Evolutionary conservation across 35 echinoderm and acorn worm species (phyloP).

Genomic region (Acanthaster planci): DNA sequence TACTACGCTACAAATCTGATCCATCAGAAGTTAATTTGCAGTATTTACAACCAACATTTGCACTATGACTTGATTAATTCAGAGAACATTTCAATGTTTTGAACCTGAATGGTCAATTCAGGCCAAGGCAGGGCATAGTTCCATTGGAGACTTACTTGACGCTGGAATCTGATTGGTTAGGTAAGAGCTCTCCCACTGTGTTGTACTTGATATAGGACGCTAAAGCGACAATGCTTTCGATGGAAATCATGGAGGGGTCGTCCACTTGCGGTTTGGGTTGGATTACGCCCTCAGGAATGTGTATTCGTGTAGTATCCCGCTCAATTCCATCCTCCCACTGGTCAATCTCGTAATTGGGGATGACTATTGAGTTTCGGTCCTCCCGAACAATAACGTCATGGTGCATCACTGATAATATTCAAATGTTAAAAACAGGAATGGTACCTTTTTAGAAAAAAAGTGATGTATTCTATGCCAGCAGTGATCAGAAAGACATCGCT

Average conservation of each 20-base stretch:
- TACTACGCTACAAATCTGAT: too few species aligned
- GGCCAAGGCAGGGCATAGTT: too few species aligned
- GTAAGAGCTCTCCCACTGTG: constrained; percentile 68
- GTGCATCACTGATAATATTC: constrained; percentile 57
- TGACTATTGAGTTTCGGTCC: constrained; percentile 43
- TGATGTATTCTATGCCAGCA: too few species aligned
- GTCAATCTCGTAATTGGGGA: constrained; percentile 54
- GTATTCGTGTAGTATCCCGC: constrained; percentile 56
- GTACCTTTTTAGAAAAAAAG: too few species aligned
- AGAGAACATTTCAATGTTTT: too few species aligned
- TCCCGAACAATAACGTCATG: constrained; percentile 77
- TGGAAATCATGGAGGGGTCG: constrained; percentile 36
- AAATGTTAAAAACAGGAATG: not conserved
- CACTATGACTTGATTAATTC: too few species aligned
- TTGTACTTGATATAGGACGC: constrained; percentile 83
- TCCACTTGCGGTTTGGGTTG: constrained; percentile 62
- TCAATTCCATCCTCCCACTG: constrained; percentile 26
- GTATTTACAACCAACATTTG: too few species aligned
- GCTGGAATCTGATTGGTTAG: constrained; percentile 56
- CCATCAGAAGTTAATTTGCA: too few species aligned
- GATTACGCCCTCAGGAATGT: constrained; percentile 75
- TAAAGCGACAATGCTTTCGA: constrained; percentile 80
- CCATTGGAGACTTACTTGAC: constrained; percentile 58
- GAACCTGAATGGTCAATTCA: too few species aligned
- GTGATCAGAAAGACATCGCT: too few species aligned